phyloP scores from a whole-genome alignment of 37 sponge, comb jelly and placozoan genomes.

The Mnemiopsis leidyi region DNA sequence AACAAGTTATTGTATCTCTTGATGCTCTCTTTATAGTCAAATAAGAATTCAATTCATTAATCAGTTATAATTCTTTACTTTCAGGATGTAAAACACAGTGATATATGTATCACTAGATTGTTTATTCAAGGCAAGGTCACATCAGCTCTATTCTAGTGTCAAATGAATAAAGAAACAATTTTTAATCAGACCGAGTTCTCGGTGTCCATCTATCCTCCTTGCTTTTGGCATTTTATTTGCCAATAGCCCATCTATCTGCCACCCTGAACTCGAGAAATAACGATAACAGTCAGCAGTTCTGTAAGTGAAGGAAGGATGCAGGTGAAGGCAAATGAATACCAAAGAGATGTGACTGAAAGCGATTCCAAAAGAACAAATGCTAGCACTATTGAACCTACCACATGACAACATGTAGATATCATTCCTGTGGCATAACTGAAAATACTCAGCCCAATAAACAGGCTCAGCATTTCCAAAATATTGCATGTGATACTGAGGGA shows the following conservation, averaged over 20 bases:
- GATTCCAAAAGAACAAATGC: constrained; percentile 61
- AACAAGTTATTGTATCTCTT: no score
- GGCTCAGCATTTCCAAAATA: background rate
- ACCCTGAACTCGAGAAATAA: constrained; percentile 38
- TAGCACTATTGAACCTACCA: constrained; percentile 5
- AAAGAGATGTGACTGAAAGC: constrained; percentile 7
- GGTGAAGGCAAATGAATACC: constrained; percentile 46
- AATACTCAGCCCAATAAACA: constrained; percentile 46
- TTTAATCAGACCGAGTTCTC: no score
- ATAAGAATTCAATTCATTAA: no score
- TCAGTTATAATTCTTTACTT: no score
- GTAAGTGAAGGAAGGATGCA: background rate
- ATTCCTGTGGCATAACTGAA: constrained; percentile 56
- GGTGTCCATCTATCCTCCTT: no score
- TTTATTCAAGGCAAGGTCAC: no score
- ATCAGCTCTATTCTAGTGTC: no score
- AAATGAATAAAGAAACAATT: no score
- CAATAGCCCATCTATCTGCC: constrained; percentile 60
- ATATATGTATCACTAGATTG: no score
- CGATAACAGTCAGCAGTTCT: constrained; percentile 11
- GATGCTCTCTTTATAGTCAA: no score
- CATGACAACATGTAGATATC: constrained; percentile 38
- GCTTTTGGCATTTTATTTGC: no score
- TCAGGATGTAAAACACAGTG: no score
- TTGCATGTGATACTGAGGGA: constrained; percentile 40